phyloP scores from a whole-genome alignment of 1,140 invertebrate species.

The Drosophila nebulosa region DNA sequence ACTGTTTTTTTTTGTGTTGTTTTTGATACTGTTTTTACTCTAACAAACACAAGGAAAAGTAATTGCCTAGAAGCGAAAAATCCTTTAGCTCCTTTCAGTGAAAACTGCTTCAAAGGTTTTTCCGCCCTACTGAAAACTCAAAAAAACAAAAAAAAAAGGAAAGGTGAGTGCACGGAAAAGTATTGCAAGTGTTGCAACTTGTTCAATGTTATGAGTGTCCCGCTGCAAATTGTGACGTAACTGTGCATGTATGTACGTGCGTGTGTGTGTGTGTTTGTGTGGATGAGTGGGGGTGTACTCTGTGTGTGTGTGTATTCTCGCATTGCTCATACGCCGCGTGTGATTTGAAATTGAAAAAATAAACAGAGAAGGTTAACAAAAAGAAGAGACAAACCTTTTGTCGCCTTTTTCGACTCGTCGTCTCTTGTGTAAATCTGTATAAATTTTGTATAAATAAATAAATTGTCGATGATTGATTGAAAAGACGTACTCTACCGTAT shows the following conservation, averaged over 20 bases:
- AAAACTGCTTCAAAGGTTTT: constrained; percentile 14
- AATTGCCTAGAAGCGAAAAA: constrained; percentile 14
- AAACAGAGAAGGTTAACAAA: constrained; percentile 30
- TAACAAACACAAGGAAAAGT: neutral
- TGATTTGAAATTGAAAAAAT: constrained; percentile 53
- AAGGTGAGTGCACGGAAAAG: constrained; percentile 67
- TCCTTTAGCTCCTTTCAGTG: constrained; percentile 7
- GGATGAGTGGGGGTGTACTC: neutral
- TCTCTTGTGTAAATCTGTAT: neutral
- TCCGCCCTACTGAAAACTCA: constrained; percentile 13
- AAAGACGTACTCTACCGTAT: neutral
- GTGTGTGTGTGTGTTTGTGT: neutral
- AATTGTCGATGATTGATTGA: neutral
- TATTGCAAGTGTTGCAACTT: constrained; percentile 37
- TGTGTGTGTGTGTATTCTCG: constrained; percentile 18
- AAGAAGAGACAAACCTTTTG: neutral
- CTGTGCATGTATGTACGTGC: constrained; percentile 15
- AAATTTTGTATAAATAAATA: constrained; percentile 8
- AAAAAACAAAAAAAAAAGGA: constrained; percentile 40
- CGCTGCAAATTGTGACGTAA: constrained; percentile 53
- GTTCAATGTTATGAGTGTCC: constrained; percentile 30
- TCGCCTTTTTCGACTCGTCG: neutral
- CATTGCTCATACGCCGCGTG: constrained; percentile 71
- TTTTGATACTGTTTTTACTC: constrained; percentile 39
- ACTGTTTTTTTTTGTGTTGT: neutral